Conservation (phyloP, 1,140 invertebrate genomes). For the Archegozetes longisetosus region DNA sequence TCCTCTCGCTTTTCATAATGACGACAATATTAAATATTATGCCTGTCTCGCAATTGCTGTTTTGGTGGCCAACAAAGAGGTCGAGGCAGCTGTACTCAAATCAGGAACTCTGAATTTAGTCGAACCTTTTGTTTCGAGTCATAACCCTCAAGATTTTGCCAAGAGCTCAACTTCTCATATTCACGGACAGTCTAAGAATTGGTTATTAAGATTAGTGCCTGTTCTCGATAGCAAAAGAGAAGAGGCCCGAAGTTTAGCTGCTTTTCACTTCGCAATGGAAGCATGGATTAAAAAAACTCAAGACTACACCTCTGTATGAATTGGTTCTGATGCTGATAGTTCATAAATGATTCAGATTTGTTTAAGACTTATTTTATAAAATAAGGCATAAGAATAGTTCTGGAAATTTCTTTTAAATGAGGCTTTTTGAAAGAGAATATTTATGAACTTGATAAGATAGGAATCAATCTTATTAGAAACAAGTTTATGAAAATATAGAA, state of each 20-base stretch:
- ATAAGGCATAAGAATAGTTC: no score
- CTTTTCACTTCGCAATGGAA: conserved; percentile 99
- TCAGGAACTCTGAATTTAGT: conserved; percentile 88
- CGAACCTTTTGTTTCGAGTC: conserved; percentile 83
- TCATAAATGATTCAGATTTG: conserved; percentile 7
- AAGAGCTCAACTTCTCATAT: conserved; percentile 69
- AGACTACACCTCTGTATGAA: conserved; percentile 57
- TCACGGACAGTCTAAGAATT: conserved; percentile 90
- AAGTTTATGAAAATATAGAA: no score
- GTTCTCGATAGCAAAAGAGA: conserved; percentile 88
- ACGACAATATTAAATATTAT: conserved; percentile 95
- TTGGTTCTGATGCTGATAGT: not conserved
- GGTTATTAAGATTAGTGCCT: conserved; percentile 80
- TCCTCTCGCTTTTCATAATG: conserved; percentile 85
- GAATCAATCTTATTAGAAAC: no score
- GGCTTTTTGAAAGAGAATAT: no score
- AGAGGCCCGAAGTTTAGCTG: conserved; percentile 87
- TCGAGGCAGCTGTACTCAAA: conserved; percentile 85
- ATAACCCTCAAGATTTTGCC: conserved; percentile 89
- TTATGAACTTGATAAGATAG: no score
- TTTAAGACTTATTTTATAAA: conserved; percentile 1
- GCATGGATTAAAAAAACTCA: conserved; percentile 94
- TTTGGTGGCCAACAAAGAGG: conserved; percentile 92
- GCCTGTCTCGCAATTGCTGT: conserved; percentile 93
- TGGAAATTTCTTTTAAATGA: no score